phyloP scores from a whole-genome alignment of 1,140 invertebrate species.

The Phocides pigmalion region DNA sequence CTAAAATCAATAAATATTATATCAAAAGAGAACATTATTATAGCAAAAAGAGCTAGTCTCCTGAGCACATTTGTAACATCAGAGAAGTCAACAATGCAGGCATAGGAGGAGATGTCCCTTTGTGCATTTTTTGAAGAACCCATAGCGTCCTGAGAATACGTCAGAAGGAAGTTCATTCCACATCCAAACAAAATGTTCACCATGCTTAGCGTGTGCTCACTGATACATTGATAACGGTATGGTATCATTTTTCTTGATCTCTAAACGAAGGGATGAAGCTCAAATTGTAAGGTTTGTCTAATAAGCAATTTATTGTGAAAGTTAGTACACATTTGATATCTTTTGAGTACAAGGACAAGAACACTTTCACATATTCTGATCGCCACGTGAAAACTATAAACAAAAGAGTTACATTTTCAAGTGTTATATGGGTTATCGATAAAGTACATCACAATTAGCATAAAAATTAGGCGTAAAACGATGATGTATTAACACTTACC shows the following conservation, averaged over 20 bases:
- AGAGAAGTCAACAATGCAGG: not conserved
- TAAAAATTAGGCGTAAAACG: not conserved
- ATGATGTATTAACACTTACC: conserved; percentile 74
- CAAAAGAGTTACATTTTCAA: not conserved
- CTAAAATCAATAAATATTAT: too few relatives aligned
- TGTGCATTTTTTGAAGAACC: not conserved
- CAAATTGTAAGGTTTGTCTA: not conserved
- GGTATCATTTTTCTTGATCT: not conserved
- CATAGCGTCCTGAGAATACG: not conserved
- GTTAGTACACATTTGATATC: not conserved
- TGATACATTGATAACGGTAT: not conserved
- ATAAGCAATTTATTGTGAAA: not conserved
- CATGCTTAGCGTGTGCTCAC: not conserved
- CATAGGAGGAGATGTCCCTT: not conserved
- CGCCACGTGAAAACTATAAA: conserved; percentile 3
- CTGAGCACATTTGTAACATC: not conserved
- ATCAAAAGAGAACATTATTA: not conserved
- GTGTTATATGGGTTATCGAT: not conserved
- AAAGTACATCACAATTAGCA: not conserved
- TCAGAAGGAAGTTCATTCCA: not conserved
- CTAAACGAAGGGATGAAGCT: not conserved
- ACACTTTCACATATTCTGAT: not conserved
- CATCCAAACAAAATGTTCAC: not conserved
- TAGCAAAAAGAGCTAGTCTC: not conserved
- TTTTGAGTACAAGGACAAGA: not conserved